phyloP scores from a whole-genome alignment of 2,113 vertebrate genomes.

The Clarias gariepinus region DNA sequence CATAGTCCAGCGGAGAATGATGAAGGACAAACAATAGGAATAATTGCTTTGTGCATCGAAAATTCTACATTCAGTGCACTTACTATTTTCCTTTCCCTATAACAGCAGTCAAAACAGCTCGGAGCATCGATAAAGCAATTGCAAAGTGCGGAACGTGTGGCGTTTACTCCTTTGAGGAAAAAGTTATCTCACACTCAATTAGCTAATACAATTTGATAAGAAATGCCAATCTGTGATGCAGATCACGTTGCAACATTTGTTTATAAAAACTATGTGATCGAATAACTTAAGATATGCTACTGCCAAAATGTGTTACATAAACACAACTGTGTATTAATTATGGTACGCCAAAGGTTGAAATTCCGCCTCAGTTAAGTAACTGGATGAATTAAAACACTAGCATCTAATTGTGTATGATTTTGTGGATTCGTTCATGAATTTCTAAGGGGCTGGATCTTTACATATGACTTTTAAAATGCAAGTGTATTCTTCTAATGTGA shows the following conservation, averaged over 20 bases:
- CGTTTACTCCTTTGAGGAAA: neutral
- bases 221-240: constrained; percentile 6
- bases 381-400: neutral
- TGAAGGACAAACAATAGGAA: constrained; percentile 72
- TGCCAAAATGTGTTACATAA: neutral
- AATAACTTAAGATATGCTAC: constrained; percentile 8
- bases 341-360: neutral
- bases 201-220: constrained; percentile 41
- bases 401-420: neutral
- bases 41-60: constrained; percentile 44
- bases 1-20: constrained; percentile 50
- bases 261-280: constrained; percentile 16
- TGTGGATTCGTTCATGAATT: neutral
- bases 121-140: constrained; percentile 33
- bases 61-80: constrained; percentile 10
- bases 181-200: constrained; percentile 38
- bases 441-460: neutral
- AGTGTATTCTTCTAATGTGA: neutral
- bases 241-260: neutral
- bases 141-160: constrained; percentile 6
- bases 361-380: neutral
- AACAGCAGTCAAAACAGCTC: constrained; percentile 45
- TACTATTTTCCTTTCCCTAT: constrained; percentile 6
- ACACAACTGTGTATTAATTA: constrained; percentile 12
- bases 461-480: neutral